These are phyloP conservation scores for Mesodorylaimus sp. DNA, from an alignment of 2,888 invertebrate species.

Conservation along the genomic window DNA sequence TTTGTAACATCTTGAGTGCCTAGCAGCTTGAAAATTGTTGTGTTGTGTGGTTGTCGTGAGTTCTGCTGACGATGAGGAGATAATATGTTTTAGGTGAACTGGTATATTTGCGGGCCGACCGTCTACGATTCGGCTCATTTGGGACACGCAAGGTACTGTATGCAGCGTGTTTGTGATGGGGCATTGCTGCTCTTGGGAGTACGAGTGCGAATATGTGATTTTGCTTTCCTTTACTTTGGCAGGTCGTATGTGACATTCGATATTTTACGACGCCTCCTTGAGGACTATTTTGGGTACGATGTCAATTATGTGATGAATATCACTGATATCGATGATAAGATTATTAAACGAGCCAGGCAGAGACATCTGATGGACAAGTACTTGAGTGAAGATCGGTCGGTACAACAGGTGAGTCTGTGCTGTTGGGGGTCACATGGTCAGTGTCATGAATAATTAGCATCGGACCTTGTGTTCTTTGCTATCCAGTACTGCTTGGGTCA, in stretches of 20 bases:
- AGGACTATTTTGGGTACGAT: slow-evolving; percentile 79
- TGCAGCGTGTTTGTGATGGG: no score
- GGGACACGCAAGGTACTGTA: slow-evolving; percentile 98
- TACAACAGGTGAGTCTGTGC: slow-evolving; percentile 15
- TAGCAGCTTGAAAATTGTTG: no score
- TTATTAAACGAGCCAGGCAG: slow-evolving; percentile 28
- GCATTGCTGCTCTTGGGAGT: no score
- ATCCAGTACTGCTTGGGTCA: no score
- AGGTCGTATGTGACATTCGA: slow-evolving; percentile 95
- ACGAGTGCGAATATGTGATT: no score
- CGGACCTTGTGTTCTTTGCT: no score
- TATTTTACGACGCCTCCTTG: slow-evolving; percentile 70
- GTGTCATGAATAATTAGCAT: no score
- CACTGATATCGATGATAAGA: slow-evolving; percentile 96
- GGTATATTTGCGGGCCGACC: slow-evolving; percentile 99
- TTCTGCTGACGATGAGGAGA: no score
- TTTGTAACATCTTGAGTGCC: no score
- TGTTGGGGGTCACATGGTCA: no score
- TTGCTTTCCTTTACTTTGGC: no score
- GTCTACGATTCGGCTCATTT: slow-evolving; percentile 98
- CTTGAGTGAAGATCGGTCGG: slow-evolving; percentile 12
- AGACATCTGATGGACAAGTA: slow-evolving; percentile 24
- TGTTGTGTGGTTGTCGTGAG: no score
- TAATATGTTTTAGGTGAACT: slow-evolving; percentile 53
- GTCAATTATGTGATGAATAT: slow-evolving; percentile 91